A percentile compares a stretch with the other conserved stretches of the same genome.
phyloP scores from a whole-genome alignment of 2,888 invertebrate genomes.

The Hirudinaria manillensis region DNA sequence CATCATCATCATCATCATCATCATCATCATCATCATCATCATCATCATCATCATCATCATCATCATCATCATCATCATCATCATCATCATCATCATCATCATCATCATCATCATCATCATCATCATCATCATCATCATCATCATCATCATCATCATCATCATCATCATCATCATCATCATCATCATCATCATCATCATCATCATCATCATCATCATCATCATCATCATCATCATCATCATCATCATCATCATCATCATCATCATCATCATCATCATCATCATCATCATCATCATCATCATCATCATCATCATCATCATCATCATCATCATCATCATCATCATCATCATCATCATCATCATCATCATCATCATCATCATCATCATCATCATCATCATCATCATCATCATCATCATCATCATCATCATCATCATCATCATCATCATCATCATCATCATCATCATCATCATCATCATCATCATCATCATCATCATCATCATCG shows the following conservation, averaged over 20 bases:
- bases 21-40: conserved; percentile 44
- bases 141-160: conserved; percentile 24
- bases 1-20: conserved; percentile 12
- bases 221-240: conserved; percentile 14
- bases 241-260: conserved; percentile 16
- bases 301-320: conserved; percentile 14
- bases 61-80: conserved; percentile 21
- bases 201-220: conserved; percentile 17
- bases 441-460: conserved; percentile 38
- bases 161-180: conserved; percentile 24
- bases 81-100: conserved; percentile 22
- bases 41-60: conserved; percentile 8
- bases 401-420: conserved; percentile 37
- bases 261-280: conserved; percentile 14
- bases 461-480: conserved; percentile 33
- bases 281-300: conserved; percentile 12
- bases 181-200: conserved; percentile 26
- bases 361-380: conserved; percentile 38
- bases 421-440: conserved; percentile 39
- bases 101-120: conserved; percentile 30
- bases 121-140: conserved; percentile 28
- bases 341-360: conserved; percentile 22
- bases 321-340: conserved; percentile 16
- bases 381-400: conserved; percentile 39
- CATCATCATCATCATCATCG: not conserved